Base-by-base conservation (phyloP, 2,113 vertebrate species). In the Lepisosteus osseus region DNA sequence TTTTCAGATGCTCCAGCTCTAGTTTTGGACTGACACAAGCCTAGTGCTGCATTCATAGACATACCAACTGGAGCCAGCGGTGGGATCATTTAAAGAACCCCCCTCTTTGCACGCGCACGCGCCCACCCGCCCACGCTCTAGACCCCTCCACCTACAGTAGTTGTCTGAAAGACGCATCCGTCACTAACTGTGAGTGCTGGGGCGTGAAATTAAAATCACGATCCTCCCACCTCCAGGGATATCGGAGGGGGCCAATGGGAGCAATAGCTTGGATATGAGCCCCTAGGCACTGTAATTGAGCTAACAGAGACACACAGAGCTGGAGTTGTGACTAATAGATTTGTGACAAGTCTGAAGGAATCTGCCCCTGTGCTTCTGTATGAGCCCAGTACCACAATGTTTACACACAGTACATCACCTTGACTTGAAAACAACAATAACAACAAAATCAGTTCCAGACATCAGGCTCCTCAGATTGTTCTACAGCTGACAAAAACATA, bases 161-260 rank as follows among this genome's bases (percentile, higher is more conserved):
- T 78, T 79, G 57, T 85, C 79, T 89, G 84, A 86, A 84, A 85
- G 90, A 86, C 74, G 90, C 91, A 94, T 95, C 91, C 63, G 86
- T 94, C 95, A 94, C 89, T 87, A 90, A 79, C 76, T 74, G 85
- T 64, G 86, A 86, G 84, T 82, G 83, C 86, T 90, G 84, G 87
- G 84, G 86, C 87, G 89, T 94, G 93, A 96, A 96, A 96, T 96
- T 94, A 93, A 94, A 95, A 94, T 94, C 87, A 77, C 81, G 71
- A 56, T 9, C 70, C 79, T 80, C 81, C 83, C 47, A 85, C 83
- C 85, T 62, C 15, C 54, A 17, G 8, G 29, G 45, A 13, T 47
- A 7, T 40, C 54, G 3, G 80, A 87, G 86, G 78, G 72, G 73
- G 84, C 85, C 78, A 73, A 70, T 79, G 86, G 85, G 86, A 89